Base-by-base conservation (phyloP, 2,113 vertebrate genomes). In the Archilochus colubris region DNA sequence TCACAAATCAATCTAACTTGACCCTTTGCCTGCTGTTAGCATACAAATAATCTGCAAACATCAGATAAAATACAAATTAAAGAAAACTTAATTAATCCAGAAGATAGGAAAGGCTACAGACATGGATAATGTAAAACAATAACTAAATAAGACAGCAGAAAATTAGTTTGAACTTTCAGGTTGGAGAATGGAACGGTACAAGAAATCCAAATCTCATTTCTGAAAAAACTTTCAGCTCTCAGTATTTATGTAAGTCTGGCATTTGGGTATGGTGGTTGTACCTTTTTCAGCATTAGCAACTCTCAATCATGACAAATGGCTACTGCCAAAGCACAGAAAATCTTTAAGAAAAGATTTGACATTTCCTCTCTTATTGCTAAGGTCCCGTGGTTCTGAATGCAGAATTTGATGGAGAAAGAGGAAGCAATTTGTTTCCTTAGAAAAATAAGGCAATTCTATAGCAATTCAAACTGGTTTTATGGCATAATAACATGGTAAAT, bases 121-220 rank as follows among this genome's bases (percentile, higher is more conserved):
- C 50, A 63, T 17, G 72, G 48, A 36, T 50, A 76, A 48, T 25
- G 23, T 75, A 76, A 87, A 94, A 28, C 14, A 91, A 57, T 31
- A 57, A 36, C 12, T 48, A 63, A 83, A 25, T 36, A 75, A 87
- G 30, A 36, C 44, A 89, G 43, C 10, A 61, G 74, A 76, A 86
- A 82, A 28, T 66, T 57, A 76, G 21, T 50, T 68, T 73, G 44
- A 82, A 50, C n/a, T 48, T 92, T n/a, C 51, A 46, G 5, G 36
- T 1, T 30, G 17, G 33, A n/a, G 7, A 0, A 64, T 6, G 2
- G 3, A 18, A 33, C 16, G 44, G 30, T 23, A 48, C 9, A 74
- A 33, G 13, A 89, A 77, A 72, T 6, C 1, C 12, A 59, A 79
- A 72, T 64, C 62, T 76, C 25, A 50, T 77, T 69, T 76, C 73